These are phyloP conservation scores for Palythoa heliodiscus DNA, from an alignment of 92 coral and sea anemone genomes.

Conservation along the genomic window DNA sequence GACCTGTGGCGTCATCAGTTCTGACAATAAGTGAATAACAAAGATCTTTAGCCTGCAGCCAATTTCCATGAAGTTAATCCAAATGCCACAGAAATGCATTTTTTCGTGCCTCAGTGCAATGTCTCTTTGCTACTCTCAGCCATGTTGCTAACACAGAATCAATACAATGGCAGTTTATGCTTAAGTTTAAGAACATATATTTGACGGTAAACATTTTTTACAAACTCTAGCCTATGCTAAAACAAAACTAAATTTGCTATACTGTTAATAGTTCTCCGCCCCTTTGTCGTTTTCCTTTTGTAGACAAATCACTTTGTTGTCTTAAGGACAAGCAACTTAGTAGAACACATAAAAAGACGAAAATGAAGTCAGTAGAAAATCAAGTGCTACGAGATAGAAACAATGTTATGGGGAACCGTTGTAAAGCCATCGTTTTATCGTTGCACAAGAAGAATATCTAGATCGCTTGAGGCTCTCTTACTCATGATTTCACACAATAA, in stretches of 20 bases:
- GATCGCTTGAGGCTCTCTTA: neutral
- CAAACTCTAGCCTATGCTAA: neutral
- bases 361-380: neutral
- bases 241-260: conserved; percentile 5
- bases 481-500: conserved; percentile 31
- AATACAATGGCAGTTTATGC: neutral
- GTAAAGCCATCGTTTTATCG: neutral
- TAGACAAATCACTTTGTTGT: conserved; percentile 32
- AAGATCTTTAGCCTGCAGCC: conserved; percentile 13
- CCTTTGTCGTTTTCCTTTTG: conserved; percentile 15
- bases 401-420: neutral
- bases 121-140: neutral
- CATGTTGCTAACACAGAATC: neutral
- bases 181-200: neutral
- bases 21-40: conserved; percentile 14
- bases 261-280: conserved; percentile 29
- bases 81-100: conserved; percentile 3
- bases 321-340: neutral
- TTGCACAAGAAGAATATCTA: neutral
- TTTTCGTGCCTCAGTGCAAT: neutral
- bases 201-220: neutral
- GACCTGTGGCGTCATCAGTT: conserved; percentile 33
- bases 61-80: neutral
- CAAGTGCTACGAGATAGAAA: neutral
- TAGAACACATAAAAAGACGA: neutral